A percentile compares a stretch with the other conserved stretches of the same genome.
Evolutionary conservation across 1,140 invertebrate species (phyloP).

Genomic region (Chelonus insularis): DNA sequence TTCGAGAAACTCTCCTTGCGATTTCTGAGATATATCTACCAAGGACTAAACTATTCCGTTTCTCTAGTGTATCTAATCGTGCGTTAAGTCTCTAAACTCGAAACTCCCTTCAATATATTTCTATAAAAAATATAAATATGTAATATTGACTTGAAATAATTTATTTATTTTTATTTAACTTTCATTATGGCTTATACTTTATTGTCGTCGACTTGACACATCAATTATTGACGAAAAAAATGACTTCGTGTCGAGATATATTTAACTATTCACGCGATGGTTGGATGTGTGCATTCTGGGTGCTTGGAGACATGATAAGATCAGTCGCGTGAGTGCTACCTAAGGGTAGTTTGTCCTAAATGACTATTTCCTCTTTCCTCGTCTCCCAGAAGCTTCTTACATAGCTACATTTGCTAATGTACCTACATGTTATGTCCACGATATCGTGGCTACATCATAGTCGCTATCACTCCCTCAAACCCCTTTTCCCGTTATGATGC

Average conservation of each 20-base stretch:
- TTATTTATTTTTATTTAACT: too few species aligned
- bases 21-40: conserved; percentile 10
- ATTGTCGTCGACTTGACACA: not conserved
- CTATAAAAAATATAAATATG: not conserved
- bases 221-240: conserved; percentile 44
- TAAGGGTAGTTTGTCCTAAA: conserved; percentile 44
- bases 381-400: conserved; percentile 38
- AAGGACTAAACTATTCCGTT: conserved; percentile 28
- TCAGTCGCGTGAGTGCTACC: conserved; percentile 45
- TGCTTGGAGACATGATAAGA: conserved; percentile 41
- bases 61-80: conserved; percentile 40
- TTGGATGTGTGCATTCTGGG: conserved; percentile 22
- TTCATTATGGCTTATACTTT: too few species aligned
- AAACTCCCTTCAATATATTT: too few species aligned
- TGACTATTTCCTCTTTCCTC: conserved; percentile 43
- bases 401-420: conserved; percentile 6
- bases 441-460: conserved; percentile 28
- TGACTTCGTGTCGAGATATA: conserved; percentile 35
- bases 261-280: conserved; percentile 3
- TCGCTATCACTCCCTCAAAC: conserved; percentile 26
- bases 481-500: conserved; percentile 22
- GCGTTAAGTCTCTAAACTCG: conserved; percentile 32
- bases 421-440: conserved; percentile 10
- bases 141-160: too few species aligned
- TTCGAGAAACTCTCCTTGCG: conserved; percentile 11